Evolutionary conservation across 2,888 invertebrate genomes (phyloP), one percentile per base, ranked within the genome.

Genomic region (Leptopilina drosophilae): DNA sequence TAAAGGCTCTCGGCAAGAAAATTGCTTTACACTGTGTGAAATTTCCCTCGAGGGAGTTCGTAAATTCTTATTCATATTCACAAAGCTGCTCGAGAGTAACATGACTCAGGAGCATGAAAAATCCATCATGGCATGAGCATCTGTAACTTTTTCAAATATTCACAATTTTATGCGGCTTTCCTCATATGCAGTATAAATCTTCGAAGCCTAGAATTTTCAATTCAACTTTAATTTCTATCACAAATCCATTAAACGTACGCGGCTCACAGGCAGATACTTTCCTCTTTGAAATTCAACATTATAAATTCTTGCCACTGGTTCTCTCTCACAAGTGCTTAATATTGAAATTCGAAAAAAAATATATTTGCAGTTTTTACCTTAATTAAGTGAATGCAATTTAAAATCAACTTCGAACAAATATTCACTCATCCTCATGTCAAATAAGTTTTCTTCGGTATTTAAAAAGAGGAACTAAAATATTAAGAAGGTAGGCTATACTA

Each of bases 41-140:
- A 69, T 69, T 69, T 33, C 9, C 33, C 69, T 14, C 69, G 53
- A 69, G 53, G 53, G 69, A 69, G 46, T 69, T 33, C 14, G 53
- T 69, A 69, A 69, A 69, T 69, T 69, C 69, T 53, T 53, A 69
- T 69, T 69, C 69, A 69, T 69, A 69, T 69, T 69, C 69, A 53
- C 53, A 20, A 69, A 53, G 69, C 69, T 53, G 53, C 49, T 53
- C 33, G 20, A 14, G n/a, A 69, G 69, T 69, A 53, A 49, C 69
- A 69, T 69, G 69, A 46, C 49, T 69, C 69, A 69, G 53, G 26
- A 14, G 26, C 53, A 46, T 69, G 26, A 12, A 26, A 69, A 69
- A 69, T 69, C 49, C 49, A 53, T 12, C 11, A 46, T 20, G 5
- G 6, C 42, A 42, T 15, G 20, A 49, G 49, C 12, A 49, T 15